Evolutionary conservation across 1,140 invertebrate genomes (phyloP).

Genomic region (Rhopalosiphum maidis): DNA sequence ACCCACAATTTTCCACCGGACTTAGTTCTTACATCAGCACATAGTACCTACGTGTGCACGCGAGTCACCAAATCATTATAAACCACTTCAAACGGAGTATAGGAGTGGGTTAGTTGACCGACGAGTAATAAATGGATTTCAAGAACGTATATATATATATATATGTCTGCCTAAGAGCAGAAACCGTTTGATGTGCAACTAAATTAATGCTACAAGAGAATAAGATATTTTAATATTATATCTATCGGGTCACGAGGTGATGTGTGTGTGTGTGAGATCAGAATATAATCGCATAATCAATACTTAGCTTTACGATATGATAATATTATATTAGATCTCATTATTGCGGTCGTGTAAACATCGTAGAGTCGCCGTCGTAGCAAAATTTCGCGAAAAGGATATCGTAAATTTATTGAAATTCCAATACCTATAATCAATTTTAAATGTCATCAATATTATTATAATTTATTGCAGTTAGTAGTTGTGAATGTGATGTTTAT

Average conservation of each 20-base stretch:
- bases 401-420: neutral
- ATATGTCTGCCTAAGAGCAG: neutral
- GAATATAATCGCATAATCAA: neutral
- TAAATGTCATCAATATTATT: neutral
- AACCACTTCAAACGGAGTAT: neutral
- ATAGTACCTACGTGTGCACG: neutral
- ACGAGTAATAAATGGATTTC: slow-evolving; percentile 10
- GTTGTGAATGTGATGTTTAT: neutral
- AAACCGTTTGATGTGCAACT: slow-evolving; percentile 32
- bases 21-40: neutral
- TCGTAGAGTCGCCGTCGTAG: neutral
- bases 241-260: neutral
- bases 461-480: neutral
- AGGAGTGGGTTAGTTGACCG: neutral
- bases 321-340: neutral
- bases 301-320: neutral
- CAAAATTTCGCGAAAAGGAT: neutral
- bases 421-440: neutral
- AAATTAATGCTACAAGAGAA: slow-evolving; percentile 17
- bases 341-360: neutral
- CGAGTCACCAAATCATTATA: neutral
- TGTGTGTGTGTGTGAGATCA: neutral
- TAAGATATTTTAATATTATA: slow-evolving; percentile 9
- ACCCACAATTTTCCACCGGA: neutral
- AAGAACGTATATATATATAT: neutral